Base-by-base conservation (phyloP, 2,113 vertebrate species). In the Camelus dromedarius region DNA sequence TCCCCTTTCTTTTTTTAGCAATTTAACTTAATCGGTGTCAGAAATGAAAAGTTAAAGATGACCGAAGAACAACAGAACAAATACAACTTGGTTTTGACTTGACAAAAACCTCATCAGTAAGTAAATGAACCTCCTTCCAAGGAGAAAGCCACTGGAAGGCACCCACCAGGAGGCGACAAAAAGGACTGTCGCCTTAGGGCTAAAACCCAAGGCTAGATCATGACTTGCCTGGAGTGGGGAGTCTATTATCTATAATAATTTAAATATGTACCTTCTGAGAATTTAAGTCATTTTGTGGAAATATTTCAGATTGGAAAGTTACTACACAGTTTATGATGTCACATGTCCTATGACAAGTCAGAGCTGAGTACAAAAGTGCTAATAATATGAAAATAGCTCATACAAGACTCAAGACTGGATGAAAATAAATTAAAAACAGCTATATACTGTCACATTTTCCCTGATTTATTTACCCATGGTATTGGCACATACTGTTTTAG, bases 401-500 rank as follows among this genome's bases (percentile, higher is more conserved):
- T 67, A 73, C 69, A 50, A 95, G 81, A 58, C 52, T 18, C 11
- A 60, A 28, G 48, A 73, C 5, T 54, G n/a, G 60, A 19, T 54
- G 72, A 89, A 96, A 35, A 11, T 32, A 82, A 96, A 90, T 96
- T 86, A 91, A 95, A 97, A 93, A 50, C 20, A 89, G 28, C 66
- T 35, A 26, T 19, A 66, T 5, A 76, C 3, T 86, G 38, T 13
- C 86, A 84, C 35, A 91, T 80, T 83, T 97, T 91, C 48, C 95
- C 82, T 94, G 58, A 86, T 48, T 96, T 87, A 79, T 95, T 95
- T 89, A 52, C 9, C 83, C 95, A 54, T 82, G 18, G 67, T 92
- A 84, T 98, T 98, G 97, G 96, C 46, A 93, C 95, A 95, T 93
- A 60, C 72, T 89, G 20, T 35, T 94, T 48, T 81, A 54, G 86